Evolutionary conservation across 2,113 vertebrate genomes (phyloP), one percentile per base, ranked within the genome.

Genomic region (Gambusia holbrooki): DNA sequence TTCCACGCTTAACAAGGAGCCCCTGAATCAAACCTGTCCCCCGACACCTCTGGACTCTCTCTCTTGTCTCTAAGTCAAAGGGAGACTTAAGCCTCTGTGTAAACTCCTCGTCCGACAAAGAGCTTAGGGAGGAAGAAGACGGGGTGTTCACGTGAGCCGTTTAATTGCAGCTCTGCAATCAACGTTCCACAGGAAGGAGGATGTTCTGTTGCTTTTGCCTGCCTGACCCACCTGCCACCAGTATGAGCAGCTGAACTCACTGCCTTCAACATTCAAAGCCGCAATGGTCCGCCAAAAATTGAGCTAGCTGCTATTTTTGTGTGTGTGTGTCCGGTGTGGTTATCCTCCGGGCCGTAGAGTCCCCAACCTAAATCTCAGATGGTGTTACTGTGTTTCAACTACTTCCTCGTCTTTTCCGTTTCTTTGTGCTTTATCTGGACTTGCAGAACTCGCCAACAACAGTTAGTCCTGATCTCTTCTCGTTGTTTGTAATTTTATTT

Each of bases 81-180:
- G 76, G 76, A 66, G 74, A 74, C 75, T 65, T 69, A 27, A 76
- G 42, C 62, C 71, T 69, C 17, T n/a, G 5, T 66, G 32, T 29
- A 71, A 84, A 81, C 66, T 64, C 70, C 68, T 54, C 68, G 30
- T 32, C 63, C 29, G 64, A 11, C 3, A 13, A 71, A 45, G 58
- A 63, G 65, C 68, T 58, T 58, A 10, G 8, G 22, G 9, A 58
- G 22, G 51, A 58, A 58, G 51, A 58, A 27, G 67, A 48, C 4
- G 29, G 66, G 22, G 62, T 1, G 13, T 67, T 80, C 81, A 71
- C 29, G 33, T 13, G 28, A 77, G 74, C 37, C 73, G 61, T 85
- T 82, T 87, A 87, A 88, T 87, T 87, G 80, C 66, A 35, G 54
- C 78, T 75, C 25, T 22, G 74, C 48, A 82, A 74, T 82, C 82